phyloP scores from a whole-genome alignment of 2,113 vertebrate species.

The Phrynosoma blainvillii region DNA sequence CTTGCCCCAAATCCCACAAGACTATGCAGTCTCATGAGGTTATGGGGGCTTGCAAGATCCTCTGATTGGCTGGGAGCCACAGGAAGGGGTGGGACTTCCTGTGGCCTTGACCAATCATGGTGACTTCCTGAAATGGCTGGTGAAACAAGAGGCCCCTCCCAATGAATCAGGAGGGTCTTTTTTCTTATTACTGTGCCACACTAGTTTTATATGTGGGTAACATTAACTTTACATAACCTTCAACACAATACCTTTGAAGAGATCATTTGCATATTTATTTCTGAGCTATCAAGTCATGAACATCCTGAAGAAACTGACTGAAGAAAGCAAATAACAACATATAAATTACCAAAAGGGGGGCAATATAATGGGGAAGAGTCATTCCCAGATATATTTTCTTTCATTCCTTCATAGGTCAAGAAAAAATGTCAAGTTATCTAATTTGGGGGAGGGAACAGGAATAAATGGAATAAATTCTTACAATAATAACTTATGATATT shows the following conservation, averaged over 20 bases:
- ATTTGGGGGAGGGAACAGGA: neutral
- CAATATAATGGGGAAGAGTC: neutral
- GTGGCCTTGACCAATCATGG: too few species aligned
- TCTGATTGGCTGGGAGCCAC: too few species aligned
- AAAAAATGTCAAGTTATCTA: neutral
- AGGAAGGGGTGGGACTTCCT: too few species aligned
- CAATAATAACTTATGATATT: slow-evolving; percentile 32
- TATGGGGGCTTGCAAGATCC: too few species aligned
- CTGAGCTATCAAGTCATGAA: neutral
- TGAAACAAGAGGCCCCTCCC: too few species aligned
- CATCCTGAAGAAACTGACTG: neutral
- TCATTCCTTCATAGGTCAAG: neutral
- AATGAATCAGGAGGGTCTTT: too few species aligned
- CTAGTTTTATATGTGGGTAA: too few species aligned
- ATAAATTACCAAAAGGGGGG: neutral
- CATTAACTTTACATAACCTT: neutral
- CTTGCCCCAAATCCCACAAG: too few species aligned
- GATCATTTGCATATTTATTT: neutral
- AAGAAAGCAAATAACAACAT: neutral
- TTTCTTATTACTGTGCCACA: too few species aligned
- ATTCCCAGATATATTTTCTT: neutral
- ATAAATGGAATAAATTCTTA: slow-evolving; percentile 25
- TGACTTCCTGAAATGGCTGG: too few species aligned
- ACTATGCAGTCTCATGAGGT: too few species aligned
- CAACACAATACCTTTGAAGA: neutral